These are phyloP conservation scores for Campaea margaritaria DNA, from an alignment of 2,888 invertebrate species.

Conservation along the genomic window DNA sequence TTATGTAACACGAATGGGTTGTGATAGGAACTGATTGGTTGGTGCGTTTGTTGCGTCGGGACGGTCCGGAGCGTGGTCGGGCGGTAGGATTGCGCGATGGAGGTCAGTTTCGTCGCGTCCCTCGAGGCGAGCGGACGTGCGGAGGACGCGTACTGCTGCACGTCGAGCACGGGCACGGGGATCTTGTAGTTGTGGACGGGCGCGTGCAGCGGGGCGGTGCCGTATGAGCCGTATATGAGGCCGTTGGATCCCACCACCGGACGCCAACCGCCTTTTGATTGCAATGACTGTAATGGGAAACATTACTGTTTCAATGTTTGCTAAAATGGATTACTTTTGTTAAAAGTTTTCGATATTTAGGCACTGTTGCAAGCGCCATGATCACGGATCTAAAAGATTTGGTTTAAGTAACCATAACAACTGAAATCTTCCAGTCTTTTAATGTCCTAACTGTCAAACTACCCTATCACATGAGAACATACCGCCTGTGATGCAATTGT, in stretches of 20 bases:
- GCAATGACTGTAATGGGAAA: conserved; percentile 68
- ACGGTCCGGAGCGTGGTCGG: conserved; percentile 74
- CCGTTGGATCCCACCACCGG: conserved; percentile 83
- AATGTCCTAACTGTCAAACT: too few species aligned
- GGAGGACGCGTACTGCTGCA: conserved; percentile 65
- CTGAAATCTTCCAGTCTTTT: too few species aligned
- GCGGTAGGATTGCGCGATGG: conserved; percentile 79
- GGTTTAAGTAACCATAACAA: too few species aligned
- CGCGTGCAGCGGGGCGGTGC: conserved; percentile 69
- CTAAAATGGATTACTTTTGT: too few species aligned
- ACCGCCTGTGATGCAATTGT: conserved; percentile 70
- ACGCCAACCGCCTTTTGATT: conserved; percentile 87
- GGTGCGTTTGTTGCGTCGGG: conserved; percentile 59
- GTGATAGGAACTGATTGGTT: conserved; percentile 78
- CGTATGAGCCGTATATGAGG: conserved; percentile 67
- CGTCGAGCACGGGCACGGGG: conserved; percentile 66
- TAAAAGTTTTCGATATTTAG: too few species aligned
- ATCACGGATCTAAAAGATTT: too few species aligned
- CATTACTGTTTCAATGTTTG: not conserved
- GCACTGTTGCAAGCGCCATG: too few species aligned
- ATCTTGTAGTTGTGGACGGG: conserved; percentile 66
- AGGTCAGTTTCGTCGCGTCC: conserved; percentile 75
- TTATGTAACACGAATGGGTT: conserved; percentile 74
- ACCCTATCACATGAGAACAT: conserved; percentile 15
- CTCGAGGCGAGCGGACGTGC: conserved; percentile 70